A percentile compares a stretch with the other conserved stretches of the same genome.
Evolutionary conservation across 2,888 invertebrate genomes (phyloP).

Genomic region (Carcina quercana): DNA sequence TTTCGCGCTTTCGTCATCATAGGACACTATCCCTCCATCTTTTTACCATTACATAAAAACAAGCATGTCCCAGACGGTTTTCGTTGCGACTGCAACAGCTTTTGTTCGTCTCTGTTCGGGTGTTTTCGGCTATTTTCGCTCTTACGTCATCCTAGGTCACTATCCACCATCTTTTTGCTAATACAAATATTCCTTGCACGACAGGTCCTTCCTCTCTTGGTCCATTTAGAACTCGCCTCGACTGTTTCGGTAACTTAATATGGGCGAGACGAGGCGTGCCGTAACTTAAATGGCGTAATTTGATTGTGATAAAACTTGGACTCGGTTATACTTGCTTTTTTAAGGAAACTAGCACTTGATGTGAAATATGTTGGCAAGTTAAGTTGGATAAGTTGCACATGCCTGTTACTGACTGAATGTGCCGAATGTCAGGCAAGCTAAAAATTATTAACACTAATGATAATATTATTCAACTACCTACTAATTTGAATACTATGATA

Average conservation of each 20-base stretch:
- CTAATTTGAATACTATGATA: no score
- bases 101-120: no score
- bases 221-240: conserved; percentile 50
- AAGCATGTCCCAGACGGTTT: neutral
- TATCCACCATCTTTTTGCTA: conserved; percentile 63
- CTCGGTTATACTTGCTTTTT: neutral
- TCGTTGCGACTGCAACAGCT: conserved; percentile 34
- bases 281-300: conserved; percentile 53
- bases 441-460: no score
- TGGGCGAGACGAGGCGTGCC: conserved; percentile 40
- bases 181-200: conserved; percentile 61
- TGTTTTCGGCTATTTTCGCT: conserved; percentile 68
- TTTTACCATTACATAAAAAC: no score
- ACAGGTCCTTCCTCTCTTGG: conserved; percentile 64
- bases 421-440: no score
- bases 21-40: no score
- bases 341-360: neutral
- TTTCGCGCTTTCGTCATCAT: no score
- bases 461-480: no score
- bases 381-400: no score
- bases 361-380: no score
- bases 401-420: no score
- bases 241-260: conserved; percentile 55
- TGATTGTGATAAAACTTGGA: conserved; percentile 37
- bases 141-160: conserved; percentile 72